These are phyloP conservation scores for Platygyra sinensis DNA, from an alignment of 64 coral and sea anemone genomes.

Conservation along the genomic window DNA sequence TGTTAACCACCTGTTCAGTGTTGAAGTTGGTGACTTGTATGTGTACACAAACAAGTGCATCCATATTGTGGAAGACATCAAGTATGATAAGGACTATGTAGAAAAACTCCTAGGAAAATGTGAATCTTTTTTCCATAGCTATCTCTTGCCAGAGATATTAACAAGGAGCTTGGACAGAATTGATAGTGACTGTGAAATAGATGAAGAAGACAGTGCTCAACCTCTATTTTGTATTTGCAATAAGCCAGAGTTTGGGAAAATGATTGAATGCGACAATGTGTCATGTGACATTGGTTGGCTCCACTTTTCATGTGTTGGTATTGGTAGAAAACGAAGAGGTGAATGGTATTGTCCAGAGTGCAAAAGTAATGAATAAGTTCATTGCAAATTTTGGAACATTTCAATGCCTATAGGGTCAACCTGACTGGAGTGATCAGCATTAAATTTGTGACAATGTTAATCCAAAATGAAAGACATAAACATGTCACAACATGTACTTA, in stretches of 20 bases:
- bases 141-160: constrained; percentile 28
- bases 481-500: too few species aligned
- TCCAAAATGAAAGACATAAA: too few species aligned
- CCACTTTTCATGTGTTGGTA: constrained; percentile 56
- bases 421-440: too few species aligned
- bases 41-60: constrained; percentile 7
- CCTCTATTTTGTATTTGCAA: constrained; percentile 52
- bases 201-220: constrained; percentile 14
- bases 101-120: neutral
- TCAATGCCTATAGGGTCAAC: neutral
- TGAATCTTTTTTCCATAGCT: constrained; percentile 16
- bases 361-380: constrained; percentile 33
- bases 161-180: neutral
- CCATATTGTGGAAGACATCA: constrained; percentile 38
- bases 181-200: neutral
- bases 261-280: constrained; percentile 64
- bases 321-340: constrained; percentile 38
- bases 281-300: constrained; percentile 56
- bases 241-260: constrained; percentile 74
- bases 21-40: constrained; percentile 37
- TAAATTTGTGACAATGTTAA: too few species aligned
- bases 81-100: neutral
- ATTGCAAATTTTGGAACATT: neutral
- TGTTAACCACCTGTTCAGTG: constrained; percentile 22
- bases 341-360: constrained; percentile 58